A percentile compares a stretch with the other conserved stretches of the same genome.
These are phyloP conservation scores for Moxostoma hubbsi DNA, from an alignment of 2,797 vertebrate genomes.

Conservation along the genomic window DNA sequence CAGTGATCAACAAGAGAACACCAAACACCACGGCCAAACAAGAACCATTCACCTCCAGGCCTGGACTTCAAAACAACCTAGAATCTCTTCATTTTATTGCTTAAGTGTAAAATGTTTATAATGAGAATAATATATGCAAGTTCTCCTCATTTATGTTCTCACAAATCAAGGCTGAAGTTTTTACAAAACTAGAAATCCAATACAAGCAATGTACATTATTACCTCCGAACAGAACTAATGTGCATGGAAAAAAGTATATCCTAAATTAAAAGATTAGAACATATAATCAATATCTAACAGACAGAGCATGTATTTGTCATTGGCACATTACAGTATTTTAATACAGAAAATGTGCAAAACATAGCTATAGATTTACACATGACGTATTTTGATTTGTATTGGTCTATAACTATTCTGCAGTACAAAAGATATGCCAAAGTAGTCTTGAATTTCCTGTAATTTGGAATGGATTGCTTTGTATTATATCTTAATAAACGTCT, in stretches of 20 bases:
- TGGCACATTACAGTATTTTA: background rate
- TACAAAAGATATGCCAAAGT: background rate
- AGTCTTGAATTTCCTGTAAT: constrained; percentile 18
- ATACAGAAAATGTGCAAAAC: too few relatives aligned
- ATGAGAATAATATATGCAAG: constrained; percentile 4
- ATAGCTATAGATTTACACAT: too few relatives aligned
- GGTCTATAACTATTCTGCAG: background rate
- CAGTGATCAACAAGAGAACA: constrained; percentile 19
- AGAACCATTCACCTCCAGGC: constrained; percentile 41
- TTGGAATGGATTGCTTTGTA: constrained; percentile 1
- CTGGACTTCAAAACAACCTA: constrained; percentile 12
- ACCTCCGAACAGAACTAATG: background rate
- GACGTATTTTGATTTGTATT: too few relatives aligned
- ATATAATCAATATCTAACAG: background rate
- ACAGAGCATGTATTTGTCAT: background rate
- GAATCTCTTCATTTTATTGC: constrained; percentile 29
- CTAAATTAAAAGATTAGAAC: background rate
- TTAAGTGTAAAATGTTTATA: background rate
- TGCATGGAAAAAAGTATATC: background rate
- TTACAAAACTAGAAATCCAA: constrained; percentile 10
- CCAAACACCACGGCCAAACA: constrained; percentile 18
- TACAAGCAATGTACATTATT: background rate
- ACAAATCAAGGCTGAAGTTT: background rate
- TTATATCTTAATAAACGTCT: background rate
- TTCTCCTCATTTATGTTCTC: constrained; percentile 7